phyloP scores from a whole-genome alignment of 2,113 vertebrate genomes.

The Scophthalmus maximus region DNA sequence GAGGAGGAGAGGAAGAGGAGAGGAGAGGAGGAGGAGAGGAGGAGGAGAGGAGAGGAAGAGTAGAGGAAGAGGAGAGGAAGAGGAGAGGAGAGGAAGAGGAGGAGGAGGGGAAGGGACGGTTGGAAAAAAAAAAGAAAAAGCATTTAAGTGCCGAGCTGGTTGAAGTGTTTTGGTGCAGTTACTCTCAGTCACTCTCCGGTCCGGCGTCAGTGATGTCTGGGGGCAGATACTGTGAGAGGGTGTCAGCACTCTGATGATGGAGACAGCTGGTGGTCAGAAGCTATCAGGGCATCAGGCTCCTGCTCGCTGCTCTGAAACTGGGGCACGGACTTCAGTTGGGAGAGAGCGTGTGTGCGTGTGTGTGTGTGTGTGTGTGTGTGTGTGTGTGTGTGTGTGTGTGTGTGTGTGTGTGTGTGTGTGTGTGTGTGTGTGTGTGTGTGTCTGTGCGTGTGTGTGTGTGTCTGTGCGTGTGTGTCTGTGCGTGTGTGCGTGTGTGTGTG shows the following conservation, averaged over 20 bases:
- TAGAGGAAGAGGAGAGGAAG: not conserved
- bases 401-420: not conserved
- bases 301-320: conserved; percentile 25
- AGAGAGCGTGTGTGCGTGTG: no score
- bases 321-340: no score
- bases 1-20: not conserved
- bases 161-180: conserved; percentile 27
- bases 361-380: not conserved
- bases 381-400: not conserved
- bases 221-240: conserved; percentile 7
- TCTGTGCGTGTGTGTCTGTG: no score
- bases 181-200: conserved; percentile 40
- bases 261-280: conserved; percentile 36
- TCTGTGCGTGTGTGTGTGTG: not conserved
- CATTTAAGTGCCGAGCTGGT: conserved; percentile 17
- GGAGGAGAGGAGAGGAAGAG: not conserved
- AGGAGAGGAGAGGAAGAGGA: conserved; percentile 7
- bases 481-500: no score
- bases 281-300: conserved; percentile 30
- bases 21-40: not conserved
- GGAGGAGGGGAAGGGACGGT: no score
- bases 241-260: conserved; percentile 19
- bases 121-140: conserved; percentile 22
- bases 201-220: conserved; percentile 5
- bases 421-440: no score